phyloP scores from a whole-genome alignment of 2,113 vertebrate species.

The Paramormyrops kingsleyae region DNA sequence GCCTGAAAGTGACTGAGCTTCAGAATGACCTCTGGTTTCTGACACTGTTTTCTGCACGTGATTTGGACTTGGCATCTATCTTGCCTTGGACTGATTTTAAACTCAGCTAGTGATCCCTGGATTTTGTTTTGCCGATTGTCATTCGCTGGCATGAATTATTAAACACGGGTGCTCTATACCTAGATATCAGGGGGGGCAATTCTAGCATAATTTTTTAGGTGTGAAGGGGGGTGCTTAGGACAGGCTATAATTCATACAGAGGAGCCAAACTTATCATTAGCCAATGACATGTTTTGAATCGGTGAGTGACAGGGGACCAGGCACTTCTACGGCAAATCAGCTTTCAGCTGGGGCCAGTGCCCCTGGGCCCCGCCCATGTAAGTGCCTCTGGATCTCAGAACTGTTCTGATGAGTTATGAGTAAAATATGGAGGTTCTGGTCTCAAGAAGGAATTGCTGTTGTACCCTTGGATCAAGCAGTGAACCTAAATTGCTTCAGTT shows the following conservation, averaged over 20 bases:
- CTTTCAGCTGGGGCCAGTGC: background rate
- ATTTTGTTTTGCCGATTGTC: background rate
- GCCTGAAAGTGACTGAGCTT: background rate
- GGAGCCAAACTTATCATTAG: background rate
- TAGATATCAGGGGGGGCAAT: background rate
- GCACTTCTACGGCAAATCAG: background rate
- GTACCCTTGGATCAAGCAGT: background rate
- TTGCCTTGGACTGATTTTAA: background rate
- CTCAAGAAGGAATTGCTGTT: background rate
- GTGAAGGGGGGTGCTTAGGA: background rate
- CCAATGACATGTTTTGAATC: background rate
- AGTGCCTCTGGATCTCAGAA: background rate
- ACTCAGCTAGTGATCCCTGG: background rate
- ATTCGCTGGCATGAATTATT: background rate
- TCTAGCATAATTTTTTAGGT: background rate
- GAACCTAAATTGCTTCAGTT: background rate
- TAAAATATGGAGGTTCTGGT: background rate
- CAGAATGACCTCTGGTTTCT: background rate
- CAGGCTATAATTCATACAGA: background rate
- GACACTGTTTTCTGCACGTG: background rate
- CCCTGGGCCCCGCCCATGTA: background rate
- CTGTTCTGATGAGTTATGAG: background rate
- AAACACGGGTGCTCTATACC: background rate
- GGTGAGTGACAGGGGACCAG: background rate
- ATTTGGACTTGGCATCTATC: background rate